Percentiles rank a stretch among this genome's conserved stretches.
Evolutionary conservation across 2,797 vertebrate species (phyloP).

Genomic region (Carcharodon carcharias): DNA sequence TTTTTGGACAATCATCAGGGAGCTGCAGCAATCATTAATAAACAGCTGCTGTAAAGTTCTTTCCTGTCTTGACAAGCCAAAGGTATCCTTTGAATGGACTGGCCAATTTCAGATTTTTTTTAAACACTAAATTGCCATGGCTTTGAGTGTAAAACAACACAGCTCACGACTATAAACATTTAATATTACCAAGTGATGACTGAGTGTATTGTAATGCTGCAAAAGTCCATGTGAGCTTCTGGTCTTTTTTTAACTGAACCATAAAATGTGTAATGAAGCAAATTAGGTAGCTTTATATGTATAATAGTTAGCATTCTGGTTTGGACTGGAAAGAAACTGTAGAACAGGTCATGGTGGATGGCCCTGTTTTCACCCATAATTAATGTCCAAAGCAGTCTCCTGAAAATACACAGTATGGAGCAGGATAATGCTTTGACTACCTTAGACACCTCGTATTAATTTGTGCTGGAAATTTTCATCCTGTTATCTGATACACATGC

Average conservation of each 20-base stretch:
- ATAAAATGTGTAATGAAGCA: not conserved
- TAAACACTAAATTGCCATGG: constrained; percentile 6
- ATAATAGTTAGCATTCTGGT: not conserved
- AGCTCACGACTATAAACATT: not conserved
- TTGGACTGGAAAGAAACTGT: not conserved
- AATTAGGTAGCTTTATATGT: not conserved
- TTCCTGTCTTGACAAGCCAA: constrained; percentile 33
- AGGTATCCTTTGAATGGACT: constrained; percentile 24
- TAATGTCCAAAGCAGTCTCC: not conserved
- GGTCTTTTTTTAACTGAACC: not conserved
- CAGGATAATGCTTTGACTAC: not conserved
- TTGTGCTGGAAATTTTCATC: constrained; percentile 13
- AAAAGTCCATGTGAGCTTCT: constrained; percentile 11
- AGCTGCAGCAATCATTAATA: constrained; percentile 17
- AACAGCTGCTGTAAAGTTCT: not conserved
- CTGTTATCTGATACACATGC: constrained; percentile 22
- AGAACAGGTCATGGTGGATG: not conserved
- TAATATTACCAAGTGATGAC: constrained; percentile 26
- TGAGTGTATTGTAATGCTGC: not conserved
- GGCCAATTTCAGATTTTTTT: constrained; percentile 9
- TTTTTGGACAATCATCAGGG: not conserved
- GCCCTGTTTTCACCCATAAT: not conserved
- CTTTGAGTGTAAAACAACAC: constrained; percentile 12
- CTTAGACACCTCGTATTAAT: constrained; percentile 10
- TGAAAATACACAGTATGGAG: not conserved